Conservation (phyloP, 2,888 invertebrate genomes). For the Pollenia griseotomentosa region DNA sequence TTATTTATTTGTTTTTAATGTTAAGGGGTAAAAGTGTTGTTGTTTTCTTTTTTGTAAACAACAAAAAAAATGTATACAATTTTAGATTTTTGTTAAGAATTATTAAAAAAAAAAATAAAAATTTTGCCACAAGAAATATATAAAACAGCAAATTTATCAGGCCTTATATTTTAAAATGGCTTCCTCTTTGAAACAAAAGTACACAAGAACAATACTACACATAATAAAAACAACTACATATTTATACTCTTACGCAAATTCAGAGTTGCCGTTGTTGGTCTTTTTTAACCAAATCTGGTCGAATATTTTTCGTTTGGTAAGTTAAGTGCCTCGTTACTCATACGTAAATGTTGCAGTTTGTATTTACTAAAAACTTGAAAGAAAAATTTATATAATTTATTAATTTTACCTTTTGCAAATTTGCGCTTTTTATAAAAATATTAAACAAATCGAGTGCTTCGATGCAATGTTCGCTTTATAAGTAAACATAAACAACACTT, state of each 20-base stretch:
- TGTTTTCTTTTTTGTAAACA: constrained; percentile 37
- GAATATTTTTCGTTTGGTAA: no score
- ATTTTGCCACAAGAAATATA: constrained; percentile 32
- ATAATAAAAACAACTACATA: neutral
- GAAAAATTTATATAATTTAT: no score
- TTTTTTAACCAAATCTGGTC: no score
- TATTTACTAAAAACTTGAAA: no score
- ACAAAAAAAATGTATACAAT: constrained; percentile 19
- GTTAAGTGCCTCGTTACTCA: neutral
- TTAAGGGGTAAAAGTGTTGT: neutral
- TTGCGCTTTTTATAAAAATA: no score
- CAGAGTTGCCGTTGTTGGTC: neutral
- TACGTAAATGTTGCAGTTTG: no score
- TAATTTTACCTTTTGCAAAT: no score
- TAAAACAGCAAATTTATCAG: constrained; percentile 55
- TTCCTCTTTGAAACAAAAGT: constrained; percentile 53
- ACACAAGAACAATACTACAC: neutral
- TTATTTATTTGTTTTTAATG: constrained; percentile 25
- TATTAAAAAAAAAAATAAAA: constrained; percentile 44
- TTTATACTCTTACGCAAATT: neutral
- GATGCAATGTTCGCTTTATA: no score
- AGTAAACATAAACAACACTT: no score
- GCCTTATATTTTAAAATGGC: constrained; percentile 66
- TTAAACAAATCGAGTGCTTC: no score
- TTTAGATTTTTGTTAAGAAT: constrained; percentile 9